These are phyloP conservation scores for Neoascia interrupta DNA, from an alignment of 2,888 invertebrate genomes.

Conservation along the genomic window DNA sequence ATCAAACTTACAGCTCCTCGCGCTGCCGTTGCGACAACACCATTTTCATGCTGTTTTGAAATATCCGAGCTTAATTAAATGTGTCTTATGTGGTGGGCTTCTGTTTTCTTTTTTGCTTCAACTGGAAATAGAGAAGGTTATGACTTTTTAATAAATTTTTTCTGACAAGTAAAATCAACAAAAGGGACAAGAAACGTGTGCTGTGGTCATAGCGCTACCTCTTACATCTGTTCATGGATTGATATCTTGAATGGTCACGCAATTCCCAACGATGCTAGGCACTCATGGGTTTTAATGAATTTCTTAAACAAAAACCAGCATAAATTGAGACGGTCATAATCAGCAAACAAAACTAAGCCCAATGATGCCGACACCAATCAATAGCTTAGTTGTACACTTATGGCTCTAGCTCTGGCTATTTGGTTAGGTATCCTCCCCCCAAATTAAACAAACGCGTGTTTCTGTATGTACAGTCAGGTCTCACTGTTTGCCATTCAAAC, in stretches of 20 bases:
- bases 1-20: conserved; percentile 99
- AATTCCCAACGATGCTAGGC: too few relatives aligned
- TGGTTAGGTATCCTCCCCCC: conserved; percentile 11
- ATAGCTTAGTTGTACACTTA: conserved; percentile 2
- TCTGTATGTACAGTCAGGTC: conserved; percentile 1
- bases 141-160: too few relatives aligned
- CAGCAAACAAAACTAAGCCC: neutral
- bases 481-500: conserved; percentile 24
- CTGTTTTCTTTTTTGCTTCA: conserved; percentile 29
- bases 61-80: conserved; percentile 64
- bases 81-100: conserved; percentile 14
- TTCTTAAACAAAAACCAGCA: conserved; percentile 1
- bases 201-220: too few relatives aligned
- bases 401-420: too few relatives aligned
- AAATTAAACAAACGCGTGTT: neutral
- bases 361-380: conserved; percentile 23
- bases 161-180: too few relatives aligned
- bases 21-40: conserved; percentile 99
- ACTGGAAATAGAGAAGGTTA: conserved; percentile 39
- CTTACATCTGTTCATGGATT: too few relatives aligned
- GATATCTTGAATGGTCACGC: too few relatives aligned
- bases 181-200: too few relatives aligned
- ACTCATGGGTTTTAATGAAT: too few relatives aligned
- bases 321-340: conserved; percentile 25
- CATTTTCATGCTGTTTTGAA: conserved; percentile 91